Evolutionary conservation across 2,888 invertebrate genomes (phyloP), one percentile per base, ranked within the genome.

Genomic region (Patella pellucida): DNA sequence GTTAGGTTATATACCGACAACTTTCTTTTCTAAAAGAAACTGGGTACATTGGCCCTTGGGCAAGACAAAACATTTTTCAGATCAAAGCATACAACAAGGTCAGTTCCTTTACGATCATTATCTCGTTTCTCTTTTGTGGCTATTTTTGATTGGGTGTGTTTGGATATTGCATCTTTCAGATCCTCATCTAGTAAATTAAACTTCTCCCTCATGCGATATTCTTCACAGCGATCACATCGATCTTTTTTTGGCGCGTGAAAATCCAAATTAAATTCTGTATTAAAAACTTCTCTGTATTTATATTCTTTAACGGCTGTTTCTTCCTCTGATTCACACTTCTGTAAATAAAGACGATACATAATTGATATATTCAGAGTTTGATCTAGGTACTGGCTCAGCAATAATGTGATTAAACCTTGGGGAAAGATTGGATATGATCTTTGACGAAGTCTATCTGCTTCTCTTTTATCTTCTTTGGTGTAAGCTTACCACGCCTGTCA

Each of bases 81-180:
- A 19, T 74, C 73, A 54, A 69, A 74, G 15, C 73, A 74, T 11
- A 74, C 69, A 5, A 74, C 73, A 16, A 51, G 68, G 2, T 19
- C n/a, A 27, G 7, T 19, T 16, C 31, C n/a, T 12, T 52, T 7
- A 3, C 69, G 14, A 16, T 74, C 69, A 4, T 27, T 11, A 54
- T 73, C 73, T 52, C 73, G 52, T 19, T 67, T 68, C 23, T 15
- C 27, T 51, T 73, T 73, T 19, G 68, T 73, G 16, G n/a, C 51
- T 27, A 50, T 19, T 68, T 73, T 68, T n/a, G 31, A 56, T 2
- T 41, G 0, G 19, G 23, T 3, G n/a, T 72, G 72, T 5, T 41
- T 14, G 5, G 50, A 14, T 12, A 19, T 12, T 51, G 1, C 31
- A 11, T 16, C 56, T 19, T 54, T 16, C 31, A 56, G 14, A 16